phyloP scores from a whole-genome alignment of 2,797 vertebrate species.

The Todus mexicanus region DNA sequence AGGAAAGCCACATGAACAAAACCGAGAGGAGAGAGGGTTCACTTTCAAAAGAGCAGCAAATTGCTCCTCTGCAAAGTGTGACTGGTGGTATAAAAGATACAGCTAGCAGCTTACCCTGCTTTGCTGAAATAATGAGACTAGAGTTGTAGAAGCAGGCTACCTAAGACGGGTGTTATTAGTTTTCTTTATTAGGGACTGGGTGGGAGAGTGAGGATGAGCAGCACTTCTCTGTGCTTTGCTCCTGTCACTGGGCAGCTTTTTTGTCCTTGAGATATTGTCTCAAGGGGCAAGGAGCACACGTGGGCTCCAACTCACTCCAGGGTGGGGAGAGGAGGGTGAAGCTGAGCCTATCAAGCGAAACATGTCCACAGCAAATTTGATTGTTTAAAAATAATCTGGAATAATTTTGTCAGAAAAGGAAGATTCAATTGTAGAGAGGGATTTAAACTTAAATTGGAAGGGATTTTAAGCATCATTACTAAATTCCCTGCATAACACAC shows the following conservation, averaged over 20 bases:
- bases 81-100: neutral
- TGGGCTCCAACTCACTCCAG: neutral
- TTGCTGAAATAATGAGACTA: constrained; percentile 40
- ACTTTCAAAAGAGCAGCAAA: constrained; percentile 23
- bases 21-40: neutral
- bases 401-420: constrained; percentile 8
- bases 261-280: constrained; percentile 48
- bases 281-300: neutral
- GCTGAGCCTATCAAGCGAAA: neutral
- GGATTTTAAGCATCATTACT: constrained; percentile 25
- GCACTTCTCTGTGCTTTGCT: constrained; percentile 3
- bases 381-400: constrained; percentile 52
- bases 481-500: constrained; percentile 20
- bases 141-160: constrained; percentile 9
- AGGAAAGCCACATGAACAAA: neutral
- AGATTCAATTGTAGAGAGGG: constrained; percentile 18
- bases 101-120: constrained; percentile 15
- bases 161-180: constrained; percentile 33
- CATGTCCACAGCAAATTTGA: neutral
- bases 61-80: neutral
- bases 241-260: constrained; percentile 5
- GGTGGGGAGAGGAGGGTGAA: neutral
- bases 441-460: constrained; percentile 48
- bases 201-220: neutral
- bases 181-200: constrained; percentile 17